These are phyloP conservation scores for Neodiprion fabricii DNA, from an alignment of 1,140 invertebrate species.

Conservation along the genomic window DNA sequence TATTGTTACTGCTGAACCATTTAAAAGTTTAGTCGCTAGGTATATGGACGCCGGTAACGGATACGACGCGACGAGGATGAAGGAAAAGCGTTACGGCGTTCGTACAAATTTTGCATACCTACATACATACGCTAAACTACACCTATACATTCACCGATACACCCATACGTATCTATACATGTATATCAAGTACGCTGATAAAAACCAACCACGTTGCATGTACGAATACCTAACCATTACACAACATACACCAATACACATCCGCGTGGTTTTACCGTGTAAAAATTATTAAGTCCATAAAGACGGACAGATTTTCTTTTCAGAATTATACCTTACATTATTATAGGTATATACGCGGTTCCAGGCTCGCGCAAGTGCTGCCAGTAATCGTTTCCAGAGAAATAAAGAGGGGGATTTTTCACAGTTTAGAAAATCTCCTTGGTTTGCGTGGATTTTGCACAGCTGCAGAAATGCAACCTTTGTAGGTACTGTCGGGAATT, in stretches of 20 bases:
- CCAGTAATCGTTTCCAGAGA: too few species aligned
- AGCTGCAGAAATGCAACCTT: too few species aligned
- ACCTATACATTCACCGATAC: too few species aligned
- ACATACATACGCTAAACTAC: neutral
- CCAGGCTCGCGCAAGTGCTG: too few species aligned
- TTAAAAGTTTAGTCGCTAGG: constrained; percentile 5
- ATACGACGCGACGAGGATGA: too few species aligned
- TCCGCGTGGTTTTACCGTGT: neutral
- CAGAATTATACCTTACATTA: neutral
- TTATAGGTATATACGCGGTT: neutral
- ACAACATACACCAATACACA: neutral
- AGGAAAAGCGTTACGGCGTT: neutral
- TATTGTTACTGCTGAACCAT: constrained; percentile 3
- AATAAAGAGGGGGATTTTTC: neutral
- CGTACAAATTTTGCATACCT: neutral
- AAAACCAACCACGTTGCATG: neutral
- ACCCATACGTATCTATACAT: too few species aligned
- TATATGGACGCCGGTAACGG: neutral
- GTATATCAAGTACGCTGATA: neutral
- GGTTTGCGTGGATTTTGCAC: too few species aligned
- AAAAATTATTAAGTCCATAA: constrained; percentile 5
- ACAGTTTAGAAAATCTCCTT: too few species aligned
- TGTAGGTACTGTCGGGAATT: too few species aligned
- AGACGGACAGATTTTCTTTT: neutral
- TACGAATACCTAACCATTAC: neutral